phyloP scores from a whole-genome alignment of 2,888 invertebrate genomes.

The Odontomyia ornata region DNA sequence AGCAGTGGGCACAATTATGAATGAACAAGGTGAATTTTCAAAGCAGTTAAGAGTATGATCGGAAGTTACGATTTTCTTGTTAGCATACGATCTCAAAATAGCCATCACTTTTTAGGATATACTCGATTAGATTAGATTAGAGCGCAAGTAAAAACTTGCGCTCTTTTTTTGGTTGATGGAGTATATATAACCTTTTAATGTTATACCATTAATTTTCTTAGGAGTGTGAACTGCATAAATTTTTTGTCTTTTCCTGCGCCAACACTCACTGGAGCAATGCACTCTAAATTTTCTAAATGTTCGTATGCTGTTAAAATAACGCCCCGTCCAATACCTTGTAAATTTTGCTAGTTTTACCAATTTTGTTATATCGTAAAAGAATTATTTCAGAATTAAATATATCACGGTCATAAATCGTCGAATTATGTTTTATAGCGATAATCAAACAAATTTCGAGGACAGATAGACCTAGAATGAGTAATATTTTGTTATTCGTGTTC shows the following conservation, averaged over 20 bases:
- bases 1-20: conserved; percentile 71
- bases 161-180: too few relatives aligned
- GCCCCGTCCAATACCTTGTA: conserved; percentile 78
- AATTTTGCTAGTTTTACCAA: conserved; percentile 76
- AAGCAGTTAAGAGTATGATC: conserved; percentile 81
- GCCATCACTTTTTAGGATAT: conserved; percentile 73
- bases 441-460: conserved; percentile 85
- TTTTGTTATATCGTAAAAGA: conserved; percentile 82
- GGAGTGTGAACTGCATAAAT: too few relatives aligned
- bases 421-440: conserved; percentile 88
- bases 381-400: conserved; percentile 96
- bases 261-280: conserved; percentile 71
- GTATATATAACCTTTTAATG: too few relatives aligned
- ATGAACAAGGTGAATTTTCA: conserved; percentile 76
- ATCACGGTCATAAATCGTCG: conserved; percentile 85
- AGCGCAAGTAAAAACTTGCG: too few relatives aligned
- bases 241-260: conserved; percentile 73
- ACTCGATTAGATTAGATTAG: too few relatives aligned
- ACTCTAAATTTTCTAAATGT: conserved; percentile 79
- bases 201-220: too few relatives aligned
- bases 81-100: conserved; percentile 74
- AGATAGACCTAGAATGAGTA: conserved; percentile 78
- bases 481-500: conserved; percentile 75
- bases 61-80: conserved; percentile 72
- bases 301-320: conserved; percentile 91